Evolutionary conservation across 1,140 invertebrate species (phyloP), one percentile per base, ranked within the genome.

Genomic region (Lasaia peninsularis): DNA sequence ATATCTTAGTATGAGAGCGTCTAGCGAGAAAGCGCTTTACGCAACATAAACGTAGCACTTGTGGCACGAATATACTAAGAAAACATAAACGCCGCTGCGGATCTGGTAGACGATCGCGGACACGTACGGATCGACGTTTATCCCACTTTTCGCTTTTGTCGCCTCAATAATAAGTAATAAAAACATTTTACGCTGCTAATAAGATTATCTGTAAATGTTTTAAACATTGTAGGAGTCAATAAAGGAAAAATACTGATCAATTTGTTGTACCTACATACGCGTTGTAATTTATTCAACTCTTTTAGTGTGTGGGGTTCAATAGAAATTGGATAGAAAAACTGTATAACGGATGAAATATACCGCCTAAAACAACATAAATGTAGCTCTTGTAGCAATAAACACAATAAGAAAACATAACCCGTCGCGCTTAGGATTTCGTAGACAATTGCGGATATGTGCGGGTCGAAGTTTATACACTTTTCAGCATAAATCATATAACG

Each of bases 381-480:
- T 52, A 53, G 50, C 60, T 48, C 60, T 70, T n/a, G n/a, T n/a
- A n/a, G n/a, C n/a, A n/a, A n/a, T n/a, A n/a, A n/a, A n/a, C n/a
- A n/a, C n/a, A n/a, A n/a, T n/a, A n/a, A n/a, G n/a, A n/a, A n/a
- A n/a, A n/a, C n/a, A n/a, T n/a, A n/a, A n/a, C n/a, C n/a, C n/a
- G n/a, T n/a, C n/a, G n/a, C n/a, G n/a, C n/a, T n/a, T n/a, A n/a
- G n/a, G n/a, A n/a, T n/a, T n/a, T n/a, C n/a, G n/a, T n/a, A n/a
- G n/a, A n/a, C n/a, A n/a, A n/a, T n/a, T n/a, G n/a, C n/a, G n/a
- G 78, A 78, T 80, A 86, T 80, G 82, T 86, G 73, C 75, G 57
- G 60, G 53, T 58, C 78, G 75, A 80, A 75, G 67, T 72, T 75
- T 76, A 81, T 80, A 71, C 72, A 28, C 8, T 7, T 6, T 6